phyloP scores from a whole-genome alignment of 2,113 vertebrate species.

The Prinia subflava region DNA sequence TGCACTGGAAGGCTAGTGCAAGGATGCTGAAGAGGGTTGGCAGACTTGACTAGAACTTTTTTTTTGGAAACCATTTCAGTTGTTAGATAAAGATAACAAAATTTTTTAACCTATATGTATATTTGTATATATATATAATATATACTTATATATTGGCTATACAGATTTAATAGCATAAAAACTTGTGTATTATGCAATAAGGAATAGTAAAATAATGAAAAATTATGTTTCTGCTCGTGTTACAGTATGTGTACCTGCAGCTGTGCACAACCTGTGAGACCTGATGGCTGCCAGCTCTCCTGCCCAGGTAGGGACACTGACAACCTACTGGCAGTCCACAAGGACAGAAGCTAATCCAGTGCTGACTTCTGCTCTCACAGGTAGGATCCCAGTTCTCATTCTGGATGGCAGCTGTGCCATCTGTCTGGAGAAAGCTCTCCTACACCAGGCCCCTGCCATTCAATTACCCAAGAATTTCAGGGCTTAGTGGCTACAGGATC shows the following conservation, averaged over 20 bases:
- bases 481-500: neutral
- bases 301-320: neutral
- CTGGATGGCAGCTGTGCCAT: neutral
- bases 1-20: neutral
- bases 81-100: neutral
- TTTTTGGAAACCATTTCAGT: neutral
- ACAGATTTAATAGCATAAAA: neutral
- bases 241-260: neutral
- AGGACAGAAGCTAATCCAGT: neutral
- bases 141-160: neutral
- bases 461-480: neutral
- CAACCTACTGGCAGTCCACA: neutral
- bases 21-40: neutral
- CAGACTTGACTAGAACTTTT: neutral
- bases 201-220: neutral
- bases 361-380: neutral
- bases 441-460: neutral
- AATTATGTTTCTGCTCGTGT: neutral
- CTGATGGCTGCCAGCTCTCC: neutral
- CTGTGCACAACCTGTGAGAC: neutral
- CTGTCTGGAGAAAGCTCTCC: neutral
- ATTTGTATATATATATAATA: neutral
- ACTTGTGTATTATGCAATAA: neutral
- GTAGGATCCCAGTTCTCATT: neutral
- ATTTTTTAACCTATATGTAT: neutral